phyloP scores from a whole-genome alignment of 1,140 invertebrate genomes.

The Drosophila arizonae region DNA sequence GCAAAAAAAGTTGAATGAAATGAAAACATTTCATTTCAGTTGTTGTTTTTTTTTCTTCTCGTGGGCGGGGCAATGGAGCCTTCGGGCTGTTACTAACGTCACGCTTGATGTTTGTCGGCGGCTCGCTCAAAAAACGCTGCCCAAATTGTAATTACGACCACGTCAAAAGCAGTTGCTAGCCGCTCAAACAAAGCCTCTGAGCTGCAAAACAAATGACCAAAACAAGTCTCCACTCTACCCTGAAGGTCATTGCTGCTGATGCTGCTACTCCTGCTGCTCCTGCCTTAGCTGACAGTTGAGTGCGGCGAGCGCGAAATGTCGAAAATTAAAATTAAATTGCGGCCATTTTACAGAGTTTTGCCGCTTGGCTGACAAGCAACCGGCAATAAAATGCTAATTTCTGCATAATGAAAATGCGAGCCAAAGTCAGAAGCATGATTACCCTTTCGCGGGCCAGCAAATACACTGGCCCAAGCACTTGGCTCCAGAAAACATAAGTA shows the following conservation, averaged over 20 bases:
- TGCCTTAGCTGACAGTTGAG: constrained; percentile 17
- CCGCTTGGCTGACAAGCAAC: constrained; percentile 28
- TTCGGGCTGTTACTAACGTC: constrained; percentile 39
- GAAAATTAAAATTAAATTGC: constrained; percentile 73
- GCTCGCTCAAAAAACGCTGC: constrained; percentile 42
- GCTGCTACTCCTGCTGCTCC: neutral
- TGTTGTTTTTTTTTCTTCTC: neutral
- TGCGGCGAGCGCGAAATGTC: constrained; percentile 27
- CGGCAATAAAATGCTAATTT: constrained; percentile 44
- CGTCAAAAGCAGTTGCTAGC: constrained; percentile 66
- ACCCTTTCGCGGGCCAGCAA: neutral
- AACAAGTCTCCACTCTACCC: constrained; percentile 29
- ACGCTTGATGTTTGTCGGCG: constrained; percentile 41
- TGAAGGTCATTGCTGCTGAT: constrained; percentile 16
- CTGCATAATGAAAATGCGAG: constrained; percentile 24
- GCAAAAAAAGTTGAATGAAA: constrained; percentile 17
- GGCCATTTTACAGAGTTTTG: constrained; percentile 45
- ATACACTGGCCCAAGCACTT: neutral
- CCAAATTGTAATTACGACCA: constrained; percentile 75
- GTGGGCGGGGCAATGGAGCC: neutral
- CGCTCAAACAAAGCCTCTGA: constrained; percentile 57
- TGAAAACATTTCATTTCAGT: constrained; percentile 47
- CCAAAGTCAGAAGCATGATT: constrained; percentile 3
- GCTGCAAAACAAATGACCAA: constrained; percentile 71
- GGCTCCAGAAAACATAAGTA: neutral